Conservation (phyloP, 2,797 vertebrate species). For the Chanos chanos region DNA sequence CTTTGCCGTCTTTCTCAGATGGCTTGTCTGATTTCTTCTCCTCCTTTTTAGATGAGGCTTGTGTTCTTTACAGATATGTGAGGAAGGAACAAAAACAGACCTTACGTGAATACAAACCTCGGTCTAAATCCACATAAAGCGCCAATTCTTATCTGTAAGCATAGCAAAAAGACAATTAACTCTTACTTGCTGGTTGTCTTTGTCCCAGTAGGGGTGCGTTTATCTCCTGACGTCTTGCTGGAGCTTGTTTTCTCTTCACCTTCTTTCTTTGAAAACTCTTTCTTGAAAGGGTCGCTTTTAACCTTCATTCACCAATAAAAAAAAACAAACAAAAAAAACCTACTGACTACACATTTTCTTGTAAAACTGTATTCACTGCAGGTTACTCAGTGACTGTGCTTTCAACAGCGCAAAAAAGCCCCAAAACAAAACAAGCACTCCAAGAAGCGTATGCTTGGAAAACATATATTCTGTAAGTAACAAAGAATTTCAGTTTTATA, state of each 20-base stretch:
- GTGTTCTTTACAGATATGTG: conserved; percentile 63
- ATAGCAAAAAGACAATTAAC: background rate
- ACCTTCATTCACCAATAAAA: conserved; percentile 65
- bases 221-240: conserved; percentile 78
- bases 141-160: background rate
- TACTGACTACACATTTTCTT: no score
- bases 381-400: background rate
- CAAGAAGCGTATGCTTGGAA: no score
- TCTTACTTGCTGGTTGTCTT: conserved; percentile 76
- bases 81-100: background rate
- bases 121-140: no score
- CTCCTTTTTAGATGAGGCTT: conserved; percentile 82
- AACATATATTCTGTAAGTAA: no score
- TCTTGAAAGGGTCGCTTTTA: conserved; percentile 95
- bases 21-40: conserved; percentile 93
- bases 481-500: no score
- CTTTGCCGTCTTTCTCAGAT: conserved; percentile 88
- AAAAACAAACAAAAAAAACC: no score
- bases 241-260: conserved; percentile 82
- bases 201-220: conserved; percentile 74
- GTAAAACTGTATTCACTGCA: no score
- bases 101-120: no score
- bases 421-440: no score
- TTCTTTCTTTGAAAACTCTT: conserved; percentile 88
- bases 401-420: no score